phyloP scores from a whole-genome alignment of 2,797 vertebrate genomes.

The Chloroceryle inda region DNA sequence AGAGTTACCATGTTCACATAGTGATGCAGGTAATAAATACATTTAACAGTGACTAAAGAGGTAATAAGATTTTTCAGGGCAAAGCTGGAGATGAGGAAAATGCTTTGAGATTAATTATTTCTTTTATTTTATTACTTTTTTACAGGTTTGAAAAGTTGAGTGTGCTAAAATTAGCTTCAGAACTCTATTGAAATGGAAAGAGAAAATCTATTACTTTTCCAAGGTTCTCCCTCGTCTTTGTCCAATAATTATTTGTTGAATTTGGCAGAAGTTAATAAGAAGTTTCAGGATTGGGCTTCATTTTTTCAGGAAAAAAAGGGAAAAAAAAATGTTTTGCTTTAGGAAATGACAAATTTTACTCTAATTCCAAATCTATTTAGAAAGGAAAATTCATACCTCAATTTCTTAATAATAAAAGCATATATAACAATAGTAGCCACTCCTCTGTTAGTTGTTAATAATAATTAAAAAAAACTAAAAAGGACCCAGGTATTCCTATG shows the following conservation, averaged over 20 bases:
- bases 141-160: neutral
- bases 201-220: neutral
- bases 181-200: neutral
- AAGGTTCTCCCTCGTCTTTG: neutral
- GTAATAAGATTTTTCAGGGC: neutral
- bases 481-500: neutral
- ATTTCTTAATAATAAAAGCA: neutral
- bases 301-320: neutral
- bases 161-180: neutral
- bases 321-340: neutral
- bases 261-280: neutral
- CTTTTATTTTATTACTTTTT: neutral
- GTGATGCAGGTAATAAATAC: neutral
- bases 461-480: neutral
- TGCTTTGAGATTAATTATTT: neutral
- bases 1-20: neutral
- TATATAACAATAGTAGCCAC: neutral
- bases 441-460: neutral
- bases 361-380: neutral
- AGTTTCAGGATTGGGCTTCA: neutral
- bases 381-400: neutral
- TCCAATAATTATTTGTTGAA: neutral
- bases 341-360: neutral
- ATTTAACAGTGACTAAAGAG: neutral
- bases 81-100: neutral